Conservation (phyloP, 1,140 invertebrate species). For the Drosophila nasuta region DNA sequence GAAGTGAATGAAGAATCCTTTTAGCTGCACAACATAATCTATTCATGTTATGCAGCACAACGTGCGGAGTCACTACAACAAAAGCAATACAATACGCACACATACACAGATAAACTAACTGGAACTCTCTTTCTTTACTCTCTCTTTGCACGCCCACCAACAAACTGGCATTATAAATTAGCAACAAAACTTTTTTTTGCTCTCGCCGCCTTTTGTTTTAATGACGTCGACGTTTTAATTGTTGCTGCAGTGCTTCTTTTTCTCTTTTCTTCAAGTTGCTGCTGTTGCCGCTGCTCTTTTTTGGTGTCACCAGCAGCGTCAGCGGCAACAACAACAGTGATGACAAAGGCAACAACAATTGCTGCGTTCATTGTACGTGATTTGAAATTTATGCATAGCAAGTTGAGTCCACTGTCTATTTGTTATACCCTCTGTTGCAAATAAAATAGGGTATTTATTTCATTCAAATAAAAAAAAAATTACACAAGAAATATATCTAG, state of each 20-base stretch:
- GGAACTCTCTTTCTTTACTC: slow-evolving; percentile 7
- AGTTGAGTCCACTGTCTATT: slow-evolving; percentile 57
- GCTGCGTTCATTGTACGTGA: slow-evolving; percentile 71
- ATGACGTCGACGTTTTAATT: slow-evolving; percentile 45
- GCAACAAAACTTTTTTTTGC: slow-evolving; percentile 51
- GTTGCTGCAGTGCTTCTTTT: slow-evolving; percentile 35
- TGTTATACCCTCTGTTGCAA: slow-evolving; percentile 14
- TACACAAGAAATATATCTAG: neutral
- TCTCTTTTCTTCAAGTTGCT: slow-evolving; percentile 45
- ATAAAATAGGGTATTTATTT: neutral
- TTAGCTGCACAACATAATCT: slow-evolving; percentile 78
- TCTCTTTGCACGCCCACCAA: slow-evolving; percentile 41
- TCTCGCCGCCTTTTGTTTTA: slow-evolving; percentile 67
- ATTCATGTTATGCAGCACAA: slow-evolving; percentile 73
- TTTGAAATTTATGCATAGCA: slow-evolving; percentile 78
- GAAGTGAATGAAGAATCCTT: slow-evolving; percentile 69
- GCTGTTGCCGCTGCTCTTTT: slow-evolving; percentile 45
- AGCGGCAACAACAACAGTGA: slow-evolving; percentile 20
- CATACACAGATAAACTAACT: slow-evolving; percentile 9
- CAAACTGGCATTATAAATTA: slow-evolving; percentile 70
- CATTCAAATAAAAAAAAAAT: neutral
- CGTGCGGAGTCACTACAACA: slow-evolving; percentile 55
- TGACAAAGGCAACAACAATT: slow-evolving; percentile 50
- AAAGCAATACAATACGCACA: slow-evolving; percentile 27
- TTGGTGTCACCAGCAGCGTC: slow-evolving; percentile 61